Evolutionary conservation across 2,888 invertebrate species (phyloP), one percentile per base, ranked within the genome.

Genomic region (Himalopsyche japonica): DNA sequence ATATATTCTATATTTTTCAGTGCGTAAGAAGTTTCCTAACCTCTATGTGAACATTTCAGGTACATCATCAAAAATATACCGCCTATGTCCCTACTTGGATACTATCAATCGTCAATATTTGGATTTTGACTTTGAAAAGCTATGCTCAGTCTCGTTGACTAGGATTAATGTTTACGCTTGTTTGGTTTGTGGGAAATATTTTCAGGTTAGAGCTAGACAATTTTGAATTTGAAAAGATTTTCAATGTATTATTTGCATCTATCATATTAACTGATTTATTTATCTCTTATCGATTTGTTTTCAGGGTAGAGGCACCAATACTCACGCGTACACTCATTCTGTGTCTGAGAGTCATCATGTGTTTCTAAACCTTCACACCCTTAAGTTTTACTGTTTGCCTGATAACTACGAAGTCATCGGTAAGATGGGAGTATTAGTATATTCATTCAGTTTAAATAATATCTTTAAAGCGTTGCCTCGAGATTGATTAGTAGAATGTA

Each of bases 131-230:
- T 99, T 99, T 92, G 99, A 99, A 91, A 99, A 99, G 90, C 91
- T 99, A 32, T 99, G 99, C 90, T 99, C 99, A 0, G 97, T 99
- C 49, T 99, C 99, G 0, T 90, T 99, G 86, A 99, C 99, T 0
- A 95, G 99, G 89, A 98, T 99, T 88, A 99, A 99, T 93, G 99
- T 99, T 47, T 99, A 99, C 90, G 99, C 99, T 8, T 99, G 99
- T 89, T 93, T 99, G 85, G 98, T 99, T 0, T 99, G 99, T 91
- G 99, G 99, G 27, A 99, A 99, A 91, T 99, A 99, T 90, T 99
- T 99, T 89, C 92, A 92, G 91, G 92, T 92, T 89, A 88, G 86
- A 81, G 18, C 3, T 12, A n/a, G 37, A n/a, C 12, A 49, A 49
- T 94, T 94, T 91, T 94, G 1, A 15, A 2, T 43, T 43, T 43